A percentile compares a stretch with the other conserved stretches of the same genome.
Evolutionary conservation across 2,113 vertebrate species (phyloP).

Genomic region (Tachysurus vachellii): DNA sequence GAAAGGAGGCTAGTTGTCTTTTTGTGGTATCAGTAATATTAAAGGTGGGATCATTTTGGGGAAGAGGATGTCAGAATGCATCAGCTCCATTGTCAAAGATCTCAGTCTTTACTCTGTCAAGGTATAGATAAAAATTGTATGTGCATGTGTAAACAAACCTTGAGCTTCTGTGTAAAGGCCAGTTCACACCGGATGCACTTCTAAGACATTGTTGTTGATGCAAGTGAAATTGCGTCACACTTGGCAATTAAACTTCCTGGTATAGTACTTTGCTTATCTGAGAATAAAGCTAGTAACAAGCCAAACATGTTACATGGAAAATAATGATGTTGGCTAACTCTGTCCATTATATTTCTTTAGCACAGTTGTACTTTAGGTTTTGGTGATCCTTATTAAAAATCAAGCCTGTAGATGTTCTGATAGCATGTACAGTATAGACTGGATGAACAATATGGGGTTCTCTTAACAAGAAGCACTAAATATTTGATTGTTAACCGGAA

Average conservation of each 20-base stretch:
- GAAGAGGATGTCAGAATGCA: neutral
- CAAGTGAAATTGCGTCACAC: neutral
- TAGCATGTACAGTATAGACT: neutral
- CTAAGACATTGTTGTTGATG: neutral
- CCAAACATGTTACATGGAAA: too few relatives aligned
- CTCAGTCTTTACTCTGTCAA: neutral
- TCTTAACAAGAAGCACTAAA: neutral
- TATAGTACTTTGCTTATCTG: too few relatives aligned
- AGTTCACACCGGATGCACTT: neutral
- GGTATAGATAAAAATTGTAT: neutral
- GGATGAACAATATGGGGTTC: neutral
- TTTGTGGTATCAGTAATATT: neutral
- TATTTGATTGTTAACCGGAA: neutral
- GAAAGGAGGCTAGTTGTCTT: neutral
- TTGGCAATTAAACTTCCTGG: neutral
- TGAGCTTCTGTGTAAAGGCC: neutral
- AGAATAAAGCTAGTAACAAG: too few relatives aligned
- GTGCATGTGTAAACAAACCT: constrained; percentile 1
- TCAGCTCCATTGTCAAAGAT: neutral
- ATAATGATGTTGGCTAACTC: neutral
- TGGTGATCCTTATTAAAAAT: neutral
- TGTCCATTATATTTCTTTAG: neutral
- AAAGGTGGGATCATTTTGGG: neutral
- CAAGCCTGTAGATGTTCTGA: neutral
- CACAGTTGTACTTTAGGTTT: neutral